Conservation (phyloP, 2,888 invertebrate genomes). For the Nomada hirtipes region DNA sequence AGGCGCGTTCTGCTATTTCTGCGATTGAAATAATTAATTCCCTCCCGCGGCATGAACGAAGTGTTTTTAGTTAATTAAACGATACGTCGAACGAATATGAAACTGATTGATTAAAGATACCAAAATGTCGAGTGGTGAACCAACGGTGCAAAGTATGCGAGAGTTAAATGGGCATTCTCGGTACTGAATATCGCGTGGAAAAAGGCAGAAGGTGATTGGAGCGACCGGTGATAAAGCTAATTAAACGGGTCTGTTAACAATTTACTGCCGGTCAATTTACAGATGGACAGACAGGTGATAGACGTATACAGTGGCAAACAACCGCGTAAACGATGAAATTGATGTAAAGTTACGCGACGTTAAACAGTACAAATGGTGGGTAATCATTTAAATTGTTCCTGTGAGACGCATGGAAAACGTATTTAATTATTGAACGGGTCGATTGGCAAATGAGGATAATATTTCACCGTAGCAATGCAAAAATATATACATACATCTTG, state of each 20-base stretch:
- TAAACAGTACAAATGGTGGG: constrained; percentile 27
- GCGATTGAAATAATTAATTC: constrained; percentile 14
- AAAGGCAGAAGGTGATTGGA: not conserved
- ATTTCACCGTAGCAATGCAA: not conserved
- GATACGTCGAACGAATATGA: not conserved
- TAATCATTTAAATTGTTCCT: constrained; percentile 3
- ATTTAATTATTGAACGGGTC: not conserved
- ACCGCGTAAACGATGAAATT: not conserved
- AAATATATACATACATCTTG: not conserved
- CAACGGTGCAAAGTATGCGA: not conserved
- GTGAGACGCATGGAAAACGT: not conserved
- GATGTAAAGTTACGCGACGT: constrained; percentile 11
- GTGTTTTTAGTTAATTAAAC: constrained; percentile 29
- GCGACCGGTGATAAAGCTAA: constrained; percentile 13
- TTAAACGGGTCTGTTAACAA: constrained; percentile 40
- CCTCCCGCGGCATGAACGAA: not conserved
- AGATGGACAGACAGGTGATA: no score
- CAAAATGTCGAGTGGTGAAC: not conserved
- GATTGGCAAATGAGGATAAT: not conserved
- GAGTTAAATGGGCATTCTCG: not conserved
- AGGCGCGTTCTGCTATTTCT: not conserved
- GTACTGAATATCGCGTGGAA: not conserved
- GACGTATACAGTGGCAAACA: not conserved
- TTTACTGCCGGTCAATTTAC: constrained; percentile 11
- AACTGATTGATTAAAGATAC: not conserved